Conservation (phyloP, 2,113 vertebrate genomes). For the Gymnarchus niloticus region DNA sequence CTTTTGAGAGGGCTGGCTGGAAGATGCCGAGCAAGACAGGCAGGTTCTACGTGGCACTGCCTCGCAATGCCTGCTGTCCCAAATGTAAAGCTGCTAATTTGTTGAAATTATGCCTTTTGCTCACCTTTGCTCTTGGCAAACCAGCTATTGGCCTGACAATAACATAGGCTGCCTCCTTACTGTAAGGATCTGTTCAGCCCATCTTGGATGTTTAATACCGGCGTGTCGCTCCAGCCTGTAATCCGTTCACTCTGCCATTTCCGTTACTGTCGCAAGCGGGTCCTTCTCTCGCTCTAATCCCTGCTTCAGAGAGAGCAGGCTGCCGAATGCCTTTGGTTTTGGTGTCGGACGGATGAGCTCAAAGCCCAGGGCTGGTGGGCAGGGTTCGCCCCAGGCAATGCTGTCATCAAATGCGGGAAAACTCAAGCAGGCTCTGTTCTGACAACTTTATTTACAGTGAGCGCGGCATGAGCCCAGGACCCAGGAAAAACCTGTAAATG, state of each 20-base stretch:
- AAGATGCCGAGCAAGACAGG: not conserved
- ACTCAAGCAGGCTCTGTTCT: constrained; percentile 35
- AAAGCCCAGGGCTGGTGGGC: not conserved
- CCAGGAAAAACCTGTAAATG: constrained; percentile 36
- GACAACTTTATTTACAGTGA: constrained; percentile 56
- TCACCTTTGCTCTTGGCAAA: not conserved
- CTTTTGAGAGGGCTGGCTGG: not conserved
- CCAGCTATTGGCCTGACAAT: not conserved
- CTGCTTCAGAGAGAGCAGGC: not conserved
- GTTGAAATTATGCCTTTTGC: not conserved
- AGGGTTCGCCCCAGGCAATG: constrained; percentile 37
- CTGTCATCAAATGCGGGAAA: constrained; percentile 32
- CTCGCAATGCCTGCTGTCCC: not conserved
- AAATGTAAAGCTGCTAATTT: not conserved
- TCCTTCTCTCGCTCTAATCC: not conserved
- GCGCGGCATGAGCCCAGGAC: constrained; percentile 41
- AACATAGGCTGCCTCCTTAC: not conserved
- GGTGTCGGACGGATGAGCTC: not conserved
- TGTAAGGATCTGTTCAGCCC: not conserved
- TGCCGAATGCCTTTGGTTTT: not conserved
- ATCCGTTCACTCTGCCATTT: not conserved
- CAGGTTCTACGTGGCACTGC: not conserved
- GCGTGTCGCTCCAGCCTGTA: not conserved
- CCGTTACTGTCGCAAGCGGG: not conserved
- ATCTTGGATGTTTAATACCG: not conserved